These are phyloP conservation scores for Chaenogobius annularis DNA, from an alignment of 2,113 vertebrate species.

Conservation along the genomic window DNA sequence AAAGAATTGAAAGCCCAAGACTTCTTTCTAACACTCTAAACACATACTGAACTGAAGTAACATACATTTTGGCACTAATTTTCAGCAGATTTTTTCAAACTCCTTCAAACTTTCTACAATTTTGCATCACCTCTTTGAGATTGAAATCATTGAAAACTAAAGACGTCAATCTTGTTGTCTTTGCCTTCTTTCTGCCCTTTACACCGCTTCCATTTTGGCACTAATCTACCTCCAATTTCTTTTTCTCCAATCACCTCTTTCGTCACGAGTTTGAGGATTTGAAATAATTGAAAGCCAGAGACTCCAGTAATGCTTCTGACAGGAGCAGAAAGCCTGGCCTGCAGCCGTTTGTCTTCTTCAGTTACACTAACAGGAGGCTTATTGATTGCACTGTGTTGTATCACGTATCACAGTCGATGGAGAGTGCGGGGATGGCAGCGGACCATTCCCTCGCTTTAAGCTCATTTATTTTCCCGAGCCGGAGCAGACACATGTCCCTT, in stretches of 20 bases:
- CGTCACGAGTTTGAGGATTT: background rate
- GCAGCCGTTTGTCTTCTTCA: slow-evolving; percentile 2
- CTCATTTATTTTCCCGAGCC: slow-evolving; percentile 1
- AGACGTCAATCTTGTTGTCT: no score
- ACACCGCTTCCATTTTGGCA: no score
- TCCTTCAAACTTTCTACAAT: background rate
- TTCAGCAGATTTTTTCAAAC: no score
- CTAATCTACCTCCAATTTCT: no score
- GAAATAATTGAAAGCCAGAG: background rate
- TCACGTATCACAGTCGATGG: slow-evolving; percentile 6
- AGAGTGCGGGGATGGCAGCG: background rate
- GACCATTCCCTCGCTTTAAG: background rate
- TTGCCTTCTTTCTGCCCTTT: no score
- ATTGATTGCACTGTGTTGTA: slow-evolving; percentile 8
- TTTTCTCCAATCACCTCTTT: background rate
- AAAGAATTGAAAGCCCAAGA: background rate
- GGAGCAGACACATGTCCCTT: slow-evolving; percentile 1
- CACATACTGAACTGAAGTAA: no score
- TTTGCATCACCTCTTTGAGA: background rate
- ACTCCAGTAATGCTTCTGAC: background rate
- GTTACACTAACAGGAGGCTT: slow-evolving; percentile 1
- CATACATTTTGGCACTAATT: no score
- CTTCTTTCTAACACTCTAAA: background rate
- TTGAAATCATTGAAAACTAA: no score
- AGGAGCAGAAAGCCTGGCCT: background rate